Evolutionary conservation across 1,140 invertebrate genomes (phyloP).

Genomic region (Epicauta chinensis): DNA sequence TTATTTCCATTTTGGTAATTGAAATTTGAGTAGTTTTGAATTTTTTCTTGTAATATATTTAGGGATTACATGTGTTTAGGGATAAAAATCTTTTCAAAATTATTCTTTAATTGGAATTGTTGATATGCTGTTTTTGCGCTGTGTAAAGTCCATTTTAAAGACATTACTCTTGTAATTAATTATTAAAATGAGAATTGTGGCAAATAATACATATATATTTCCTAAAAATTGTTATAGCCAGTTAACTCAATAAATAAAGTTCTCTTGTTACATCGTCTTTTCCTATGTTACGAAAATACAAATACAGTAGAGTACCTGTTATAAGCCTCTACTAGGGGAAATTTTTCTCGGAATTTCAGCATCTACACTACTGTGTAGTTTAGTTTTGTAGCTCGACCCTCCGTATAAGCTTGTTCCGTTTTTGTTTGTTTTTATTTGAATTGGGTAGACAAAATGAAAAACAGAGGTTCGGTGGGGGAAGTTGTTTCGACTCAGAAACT

Average conservation of each 20-base stretch:
- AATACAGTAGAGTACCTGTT: no score
- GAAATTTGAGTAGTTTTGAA: conserved; percentile 4
- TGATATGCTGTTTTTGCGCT: conserved; percentile 23
- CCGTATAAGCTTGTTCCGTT: no score
- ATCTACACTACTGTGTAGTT: no score
- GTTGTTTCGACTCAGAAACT: no score
- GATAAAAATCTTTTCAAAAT: not conserved
- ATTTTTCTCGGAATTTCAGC: no score
- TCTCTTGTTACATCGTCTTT: conserved; percentile 13
- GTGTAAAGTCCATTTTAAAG: conserved; percentile 32
- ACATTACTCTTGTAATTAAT: not conserved
- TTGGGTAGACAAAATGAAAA: no score
- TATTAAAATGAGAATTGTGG: conserved; percentile 12
- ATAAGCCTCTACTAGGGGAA: no score
- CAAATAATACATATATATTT: conserved; percentile 32
- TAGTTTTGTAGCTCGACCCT: no score
- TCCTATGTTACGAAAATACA: no score
- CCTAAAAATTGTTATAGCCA: conserved; percentile 30
- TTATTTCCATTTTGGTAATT: conserved; percentile 5
- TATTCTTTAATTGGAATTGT: conserved; percentile 4
- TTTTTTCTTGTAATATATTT: conserved; percentile 1
- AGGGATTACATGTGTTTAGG: not conserved
- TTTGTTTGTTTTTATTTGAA: no score
- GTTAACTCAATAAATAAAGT: conserved; percentile 27
- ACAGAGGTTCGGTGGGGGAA: no score